Conservation (phyloP, 2,888 invertebrate genomes). For the Helicoverpa assulta region DNA sequence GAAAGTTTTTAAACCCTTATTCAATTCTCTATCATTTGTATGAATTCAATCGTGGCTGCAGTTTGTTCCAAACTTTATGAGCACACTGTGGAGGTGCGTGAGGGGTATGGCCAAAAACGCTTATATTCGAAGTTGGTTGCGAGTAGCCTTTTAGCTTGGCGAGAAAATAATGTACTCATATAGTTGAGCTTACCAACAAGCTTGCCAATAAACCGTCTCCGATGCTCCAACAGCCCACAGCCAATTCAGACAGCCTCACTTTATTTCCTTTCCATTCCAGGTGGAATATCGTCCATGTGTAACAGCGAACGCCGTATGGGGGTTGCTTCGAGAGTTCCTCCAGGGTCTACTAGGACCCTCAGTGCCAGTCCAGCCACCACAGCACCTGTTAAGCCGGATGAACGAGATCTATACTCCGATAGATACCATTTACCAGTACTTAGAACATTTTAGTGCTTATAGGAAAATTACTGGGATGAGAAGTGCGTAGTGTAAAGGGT, state of each 20-base stretch:
- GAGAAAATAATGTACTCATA: no score
- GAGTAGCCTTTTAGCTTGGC: no score
- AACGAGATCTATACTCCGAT: slow-evolving; percentile 96
- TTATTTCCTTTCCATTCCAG: slow-evolving; percentile 72
- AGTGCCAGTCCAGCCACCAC: slow-evolving; percentile 93
- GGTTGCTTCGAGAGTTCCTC: slow-evolving; percentile 96
- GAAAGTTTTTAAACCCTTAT: no score
- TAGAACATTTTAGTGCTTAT: slow-evolving; percentile 97
- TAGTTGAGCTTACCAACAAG: no score
- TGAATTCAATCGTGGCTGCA: no score
- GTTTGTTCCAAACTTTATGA: no score
- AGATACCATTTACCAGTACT: slow-evolving; percentile 97
- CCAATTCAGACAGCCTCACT: not conserved
- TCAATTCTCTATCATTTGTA: no score
- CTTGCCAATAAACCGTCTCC: no score
- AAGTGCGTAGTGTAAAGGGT: slow-evolving; percentile 62
- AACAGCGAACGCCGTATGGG: slow-evolving; percentile 97
- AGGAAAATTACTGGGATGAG: slow-evolving; percentile 93
- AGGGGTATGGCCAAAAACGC: no score
- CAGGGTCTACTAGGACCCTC: slow-evolving; percentile 96
- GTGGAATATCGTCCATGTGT: slow-evolving; percentile 98
- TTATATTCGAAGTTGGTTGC: no score
- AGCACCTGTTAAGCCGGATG: slow-evolving; percentile 93
- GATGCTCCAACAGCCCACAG: no score
- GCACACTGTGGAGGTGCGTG: no score